phyloP scores from a whole-genome alignment of 2,888 invertebrate genomes.

The Monopis laevigella region DNA sequence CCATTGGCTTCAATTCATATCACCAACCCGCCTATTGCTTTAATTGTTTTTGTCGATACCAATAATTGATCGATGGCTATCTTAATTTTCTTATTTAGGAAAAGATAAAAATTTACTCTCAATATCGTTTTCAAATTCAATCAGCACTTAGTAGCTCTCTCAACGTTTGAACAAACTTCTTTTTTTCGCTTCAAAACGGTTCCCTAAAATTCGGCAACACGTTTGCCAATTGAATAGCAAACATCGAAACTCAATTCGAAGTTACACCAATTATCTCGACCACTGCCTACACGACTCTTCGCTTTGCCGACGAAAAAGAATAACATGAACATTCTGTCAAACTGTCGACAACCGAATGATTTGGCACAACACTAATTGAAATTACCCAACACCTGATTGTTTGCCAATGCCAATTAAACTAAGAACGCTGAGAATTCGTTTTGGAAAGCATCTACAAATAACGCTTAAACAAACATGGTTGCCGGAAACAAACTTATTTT shows the following conservation, averaged over 20 bases:
- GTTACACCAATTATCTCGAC: conserved; percentile 17
- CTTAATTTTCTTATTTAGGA: conserved; percentile 3
- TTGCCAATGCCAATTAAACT: conserved; percentile 36
- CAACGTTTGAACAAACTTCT: neutral
- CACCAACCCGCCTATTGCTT: conserved; percentile 25
- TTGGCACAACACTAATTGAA: conserved; percentile 35
- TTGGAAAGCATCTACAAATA: neutral
- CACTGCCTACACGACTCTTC: conserved; percentile 23
- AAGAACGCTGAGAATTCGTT: conserved; percentile 1
- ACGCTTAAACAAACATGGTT: conserved; percentile 1
- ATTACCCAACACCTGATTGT: conserved; percentile 27
- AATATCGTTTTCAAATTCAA: neutral
- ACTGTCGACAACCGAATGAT: conserved; percentile 21
- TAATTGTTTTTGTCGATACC: conserved; percentile 55
- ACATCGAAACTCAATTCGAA: conserved; percentile 24
- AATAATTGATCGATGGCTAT: conserved; percentile 52
- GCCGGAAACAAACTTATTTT: no score
- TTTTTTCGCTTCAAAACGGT: conserved; percentile 4
- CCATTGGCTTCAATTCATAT: conserved; percentile 15
- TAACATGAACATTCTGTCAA: conserved; percentile 23
- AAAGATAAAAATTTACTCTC: neutral
- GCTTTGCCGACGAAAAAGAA: conserved; percentile 20
- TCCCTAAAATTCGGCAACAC: conserved; percentile 12
- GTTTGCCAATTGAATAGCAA: conserved; percentile 18
- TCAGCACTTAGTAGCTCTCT: conserved; percentile 2